A percentile compares a stretch with the other conserved stretches of the same genome.
These are phyloP conservation scores for Protobothrops mucrosquamatus DNA, from an alignment of 2,113 vertebrate species.

Conservation along the genomic window DNA sequence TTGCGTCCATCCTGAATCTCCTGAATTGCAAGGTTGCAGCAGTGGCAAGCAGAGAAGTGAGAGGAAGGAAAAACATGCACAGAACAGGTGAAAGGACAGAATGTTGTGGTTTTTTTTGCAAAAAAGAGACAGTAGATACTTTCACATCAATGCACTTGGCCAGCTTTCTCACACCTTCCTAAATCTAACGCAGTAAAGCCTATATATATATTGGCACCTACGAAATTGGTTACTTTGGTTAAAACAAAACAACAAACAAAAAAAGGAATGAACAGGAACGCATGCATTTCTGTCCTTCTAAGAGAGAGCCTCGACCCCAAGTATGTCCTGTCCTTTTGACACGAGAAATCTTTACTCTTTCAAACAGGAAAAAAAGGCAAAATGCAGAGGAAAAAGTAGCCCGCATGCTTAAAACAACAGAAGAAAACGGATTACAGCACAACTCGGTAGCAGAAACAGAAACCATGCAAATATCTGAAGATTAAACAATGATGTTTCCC, in stretches of 20 bases:
- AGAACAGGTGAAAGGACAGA: constrained; percentile 77
- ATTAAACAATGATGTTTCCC: constrained; percentile 13
- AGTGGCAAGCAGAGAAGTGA: constrained; percentile 69
- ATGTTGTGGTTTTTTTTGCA: constrained; percentile 21
- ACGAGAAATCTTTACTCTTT: constrained; percentile 49
- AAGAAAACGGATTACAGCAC: constrained; percentile 54
- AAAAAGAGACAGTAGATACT: constrained; percentile 68
- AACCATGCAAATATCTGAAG: constrained; percentile 56
- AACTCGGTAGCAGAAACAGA: constrained; percentile 40
- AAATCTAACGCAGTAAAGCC: not conserved
- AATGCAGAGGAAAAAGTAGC: constrained; percentile 53
- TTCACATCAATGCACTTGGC: constrained; percentile 26
- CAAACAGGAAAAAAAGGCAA: constrained; percentile 35
- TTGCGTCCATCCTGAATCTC: constrained; percentile 84
- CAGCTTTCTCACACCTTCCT: constrained; percentile 34
- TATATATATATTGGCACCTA: constrained; percentile 12
- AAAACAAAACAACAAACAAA: not conserved
- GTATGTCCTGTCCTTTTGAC: constrained; percentile 59
- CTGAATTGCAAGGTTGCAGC: constrained; percentile 80
- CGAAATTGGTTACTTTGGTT: constrained; percentile 24
- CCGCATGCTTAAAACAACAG: constrained; percentile 57
- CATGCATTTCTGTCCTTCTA: constrained; percentile 9
- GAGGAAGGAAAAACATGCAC: constrained; percentile 70
- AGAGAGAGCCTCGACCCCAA: constrained; percentile 44
- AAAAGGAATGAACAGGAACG: not conserved